Base-by-base conservation (phyloP, 1,140 invertebrate species). In the Drosophila sproati region DNA sequence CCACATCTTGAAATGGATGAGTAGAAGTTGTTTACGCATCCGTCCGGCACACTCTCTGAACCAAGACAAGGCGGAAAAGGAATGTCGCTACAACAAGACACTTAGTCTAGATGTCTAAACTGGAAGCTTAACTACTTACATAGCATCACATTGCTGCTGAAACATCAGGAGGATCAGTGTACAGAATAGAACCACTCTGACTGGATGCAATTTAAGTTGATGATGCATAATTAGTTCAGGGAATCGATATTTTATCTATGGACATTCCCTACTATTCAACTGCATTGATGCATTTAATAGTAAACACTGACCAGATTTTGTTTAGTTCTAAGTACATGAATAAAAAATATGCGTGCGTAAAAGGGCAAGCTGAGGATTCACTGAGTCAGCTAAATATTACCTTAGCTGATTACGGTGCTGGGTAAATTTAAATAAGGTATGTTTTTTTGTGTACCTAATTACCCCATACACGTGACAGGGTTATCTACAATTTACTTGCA, bases 51-150 rank as follows among this genome's bases (percentile, higher is more conserved):
- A 5, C n/a, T 10, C 29, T 31, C 10, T 10, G 48, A 50, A 8
- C 48, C 48, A 50, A 50, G 7, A 50, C 48, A 50, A 8, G 48
- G 48, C 10, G 48, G 48, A 4, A 31, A 28, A 8, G 48, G 48
- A 32, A 50, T 31, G 48, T 3, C 3, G 29, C 48, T 50, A n/a
- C 8, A 31, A 50, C 4, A n/a, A n/a, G 29, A 31, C 48, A 10
- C 4, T 32, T 50, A 50, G 8, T 28, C 28, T 7, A 29, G 8
- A 50, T 10, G 6, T 50, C 4, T 32, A 20, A 20, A 7, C 29
- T 31, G 8, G 20, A 20, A 50, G 10, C 32, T 2, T 50, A 43
- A 7, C 4, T n/a, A 50, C 48, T 50, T 50, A 50, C 48, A 50
- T 31, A 10, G 48, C 29, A 4, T 4, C 5, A 50, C 29, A 31